Conservation (phyloP, 2,113 vertebrate genomes). For the Triplophysa dalaica region DNA sequence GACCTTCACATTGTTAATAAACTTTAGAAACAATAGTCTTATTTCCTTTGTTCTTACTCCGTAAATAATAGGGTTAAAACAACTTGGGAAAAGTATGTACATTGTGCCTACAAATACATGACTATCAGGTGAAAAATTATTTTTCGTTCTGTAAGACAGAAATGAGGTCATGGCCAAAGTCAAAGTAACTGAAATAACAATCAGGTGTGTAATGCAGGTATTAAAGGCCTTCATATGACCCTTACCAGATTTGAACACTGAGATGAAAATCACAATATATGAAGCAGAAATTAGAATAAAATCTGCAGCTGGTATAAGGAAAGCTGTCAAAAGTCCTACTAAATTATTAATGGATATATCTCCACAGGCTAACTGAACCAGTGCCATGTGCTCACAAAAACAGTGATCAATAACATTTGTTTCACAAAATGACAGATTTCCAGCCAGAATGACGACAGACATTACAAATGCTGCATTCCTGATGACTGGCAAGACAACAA, state of each 20-base stretch:
- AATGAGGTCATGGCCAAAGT: constrained; percentile 45
- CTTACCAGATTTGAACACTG: constrained; percentile 39
- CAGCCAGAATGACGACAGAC: constrained; percentile 23
- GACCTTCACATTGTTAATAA: not conserved
- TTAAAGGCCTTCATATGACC: constrained; percentile 35
- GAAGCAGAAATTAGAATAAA: constrained; percentile 26
- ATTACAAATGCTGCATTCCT: constrained; percentile 24
- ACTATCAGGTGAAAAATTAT: constrained; percentile 34
- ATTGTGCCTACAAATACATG: constrained; percentile 48
- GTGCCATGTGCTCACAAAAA: constrained; percentile 67
- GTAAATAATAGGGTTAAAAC: constrained; percentile 54
- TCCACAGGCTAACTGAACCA: constrained; percentile 65
- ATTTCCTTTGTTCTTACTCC: constrained; percentile 53
- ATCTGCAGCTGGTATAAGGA: constrained; percentile 37
- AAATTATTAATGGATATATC: constrained; percentile 59
- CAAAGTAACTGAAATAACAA: constrained; percentile 19
- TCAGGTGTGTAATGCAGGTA: constrained; percentile 46
- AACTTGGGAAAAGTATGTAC: constrained; percentile 48
- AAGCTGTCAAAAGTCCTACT: constrained; percentile 49
- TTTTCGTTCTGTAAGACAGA: constrained; percentile 47
- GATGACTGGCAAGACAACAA: constrained; percentile 14
- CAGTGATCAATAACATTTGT: constrained; percentile 60
- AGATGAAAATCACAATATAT: constrained; percentile 29
- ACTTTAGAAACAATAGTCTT: constrained; percentile 33
- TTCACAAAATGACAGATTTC: constrained; percentile 56